phyloP scores from a whole-genome alignment of 2,888 invertebrate species.

The Phortica magna region DNA sequence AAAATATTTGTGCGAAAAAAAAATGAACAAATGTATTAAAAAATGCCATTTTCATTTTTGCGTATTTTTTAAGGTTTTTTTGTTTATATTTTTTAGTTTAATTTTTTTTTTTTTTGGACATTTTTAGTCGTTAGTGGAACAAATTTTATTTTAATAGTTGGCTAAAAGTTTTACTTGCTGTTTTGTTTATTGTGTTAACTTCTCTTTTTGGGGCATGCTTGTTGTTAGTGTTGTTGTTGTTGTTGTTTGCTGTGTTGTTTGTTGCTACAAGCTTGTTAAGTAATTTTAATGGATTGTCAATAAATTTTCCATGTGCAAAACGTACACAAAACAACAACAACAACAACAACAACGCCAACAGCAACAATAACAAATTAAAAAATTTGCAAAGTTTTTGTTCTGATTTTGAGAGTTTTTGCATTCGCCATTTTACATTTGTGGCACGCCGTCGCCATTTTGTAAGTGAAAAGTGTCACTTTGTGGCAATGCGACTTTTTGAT shows the following conservation, averaged over 20 bases:
- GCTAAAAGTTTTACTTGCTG: not conserved
- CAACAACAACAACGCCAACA: not conserved
- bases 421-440: not conserved
- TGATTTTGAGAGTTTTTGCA: conserved; percentile 1
- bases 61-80: not conserved
- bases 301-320: conserved; percentile 8
- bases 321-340: conserved; percentile 5
- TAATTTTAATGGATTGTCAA: conserved; percentile 24
- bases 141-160: conserved; percentile 17
- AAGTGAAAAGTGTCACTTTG: not conserved
- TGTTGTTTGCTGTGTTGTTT: conserved; percentile 17
- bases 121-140: not conserved
- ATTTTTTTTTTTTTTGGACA: not conserved
- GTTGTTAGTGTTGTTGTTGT: not conserved
- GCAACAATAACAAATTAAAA: not conserved
- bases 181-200: conserved; percentile 1
- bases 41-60: not conserved
- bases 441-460: not conserved
- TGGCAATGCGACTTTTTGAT: not conserved
- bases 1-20: conserved; percentile 7
- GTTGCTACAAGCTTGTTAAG: conserved; percentile 22
- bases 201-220: not conserved
- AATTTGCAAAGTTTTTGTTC: not conserved
- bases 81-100: not conserved
- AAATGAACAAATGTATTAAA: too few relatives aligned